A percentile compares a stretch with the other conserved stretches of the same genome.
Conservation (phyloP, 2,113 vertebrate species). For the Nanger granti region DNA sequence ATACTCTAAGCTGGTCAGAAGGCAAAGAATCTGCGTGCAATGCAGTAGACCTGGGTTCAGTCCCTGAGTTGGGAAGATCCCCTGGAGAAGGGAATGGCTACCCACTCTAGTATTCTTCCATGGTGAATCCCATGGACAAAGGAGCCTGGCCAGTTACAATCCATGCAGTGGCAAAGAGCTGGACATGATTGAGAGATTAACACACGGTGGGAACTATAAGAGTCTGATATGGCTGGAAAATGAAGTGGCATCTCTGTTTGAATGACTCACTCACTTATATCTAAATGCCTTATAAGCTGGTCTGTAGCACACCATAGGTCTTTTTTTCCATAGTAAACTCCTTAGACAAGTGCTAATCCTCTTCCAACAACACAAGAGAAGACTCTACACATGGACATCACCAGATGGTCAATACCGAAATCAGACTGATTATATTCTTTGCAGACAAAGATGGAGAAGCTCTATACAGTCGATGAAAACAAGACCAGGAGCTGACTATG, state of each 20-base stretch:
- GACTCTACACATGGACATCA: no score
- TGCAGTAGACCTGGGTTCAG: not conserved
- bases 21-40: not conserved
- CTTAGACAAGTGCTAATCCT: not conserved
- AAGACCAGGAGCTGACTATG: no score
- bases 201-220: not conserved
- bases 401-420: no score
- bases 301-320: not conserved
- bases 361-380: no score
- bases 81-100: not conserved
- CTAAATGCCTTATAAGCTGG: not conserved
- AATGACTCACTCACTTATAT: not conserved
- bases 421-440: no score
- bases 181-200: rapidly evolving
- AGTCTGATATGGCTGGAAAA: not conserved
- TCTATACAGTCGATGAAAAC: no score
- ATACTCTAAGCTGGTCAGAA: not conserved
- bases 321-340: not conserved
- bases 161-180: not conserved
- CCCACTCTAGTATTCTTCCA: not conserved
- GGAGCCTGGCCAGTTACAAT: not conserved
- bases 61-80: not conserved
- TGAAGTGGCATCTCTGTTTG: not conserved
- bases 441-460: no score
- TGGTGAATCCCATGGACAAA: not conserved